Base-by-base conservation (phyloP, 2,797 vertebrate genomes). In the Gymnoscopelus braueri region DNA sequence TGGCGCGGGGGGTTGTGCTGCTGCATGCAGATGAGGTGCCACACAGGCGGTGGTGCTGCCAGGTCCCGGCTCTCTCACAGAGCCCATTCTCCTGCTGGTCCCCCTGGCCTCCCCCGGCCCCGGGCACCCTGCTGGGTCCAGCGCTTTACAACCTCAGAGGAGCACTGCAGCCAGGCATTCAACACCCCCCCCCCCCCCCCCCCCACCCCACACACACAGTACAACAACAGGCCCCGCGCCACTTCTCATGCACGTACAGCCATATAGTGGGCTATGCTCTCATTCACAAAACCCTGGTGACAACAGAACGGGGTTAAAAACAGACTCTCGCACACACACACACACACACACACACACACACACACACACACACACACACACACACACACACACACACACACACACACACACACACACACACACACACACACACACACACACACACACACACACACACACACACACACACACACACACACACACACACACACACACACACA, bases 11-110 rank as follows among this genome's bases (percentile, higher is more conserved):
- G 94, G 96, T 95, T 96, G 96, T 94, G 96, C 95, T 93, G 94
- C 92, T 96, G 96, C 96, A 98, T 98, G 96, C 94, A 95, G 96
- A 98, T 98, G 97, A 98, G 96, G 95, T 95, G 90, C 93, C 95
- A 91, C 93, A 95, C 91, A 94, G 91, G 94, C 91, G 82, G 90
- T 85, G 74, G 92, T 87, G 93, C 91, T 93, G 93, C 90, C 94
- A 95, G 94, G 89, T 95, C 94, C 90, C 91, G 82, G 92, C 94
- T 96, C 95, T 97, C 93, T 94, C 96, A 97, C 95, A 95, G 93
- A 93, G 93, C 90, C 88, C 92, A 89, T 96, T 96, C 95, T 96
- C 94, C 95, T 87, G 82, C 0, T 59, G 72, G 82, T 83, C 91
- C 91, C 87, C 90, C 88, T 78, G 85, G 85, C 83, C 87, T 89